A percentile compares a stretch with the other conserved stretches of the same genome.
These are phyloP conservation scores for Dolichopus griseipennis DNA, from an alignment of 2,888 invertebrate genomes.

Conservation along the genomic window DNA sequence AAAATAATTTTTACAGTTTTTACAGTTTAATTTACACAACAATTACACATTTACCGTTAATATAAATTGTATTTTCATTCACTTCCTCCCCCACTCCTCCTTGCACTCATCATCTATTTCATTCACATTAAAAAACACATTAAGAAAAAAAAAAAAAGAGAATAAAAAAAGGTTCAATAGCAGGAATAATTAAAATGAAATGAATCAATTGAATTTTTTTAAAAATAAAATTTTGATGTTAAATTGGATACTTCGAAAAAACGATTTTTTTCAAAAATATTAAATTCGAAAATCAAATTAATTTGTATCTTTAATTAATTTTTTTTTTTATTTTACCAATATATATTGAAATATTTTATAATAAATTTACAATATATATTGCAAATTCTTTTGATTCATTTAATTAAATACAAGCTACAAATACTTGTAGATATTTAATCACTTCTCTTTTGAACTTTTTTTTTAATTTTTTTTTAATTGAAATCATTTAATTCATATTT, in stretches of 20 bases:
- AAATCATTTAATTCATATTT: not conserved
- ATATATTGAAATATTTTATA: not conserved
- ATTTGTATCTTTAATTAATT: no score
- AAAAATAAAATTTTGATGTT: no score
- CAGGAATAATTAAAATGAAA: not conserved
- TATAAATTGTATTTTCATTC: no score
- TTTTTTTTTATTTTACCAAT: not conserved
- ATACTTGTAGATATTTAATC: not conserved
- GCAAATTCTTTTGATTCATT: not conserved
- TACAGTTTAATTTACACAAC: no score
- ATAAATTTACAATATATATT: no score
- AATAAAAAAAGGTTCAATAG: not conserved
- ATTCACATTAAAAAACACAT: not conserved
- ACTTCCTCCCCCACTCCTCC: not conserved
- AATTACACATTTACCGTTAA: no score
- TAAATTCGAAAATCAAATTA: no score
- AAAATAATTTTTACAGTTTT: no score
- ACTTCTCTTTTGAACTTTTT: slow-evolving; percentile 10
- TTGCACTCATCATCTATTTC: not conserved
- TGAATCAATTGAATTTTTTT: not conserved
- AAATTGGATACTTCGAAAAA: no score
- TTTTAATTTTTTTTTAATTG: not conserved
- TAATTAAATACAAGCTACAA: not conserved
- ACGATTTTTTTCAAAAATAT: no score
- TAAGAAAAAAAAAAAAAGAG: not conserved